Conservation (phyloP, 2,797 vertebrate genomes). For the Pterois miles region DNA sequence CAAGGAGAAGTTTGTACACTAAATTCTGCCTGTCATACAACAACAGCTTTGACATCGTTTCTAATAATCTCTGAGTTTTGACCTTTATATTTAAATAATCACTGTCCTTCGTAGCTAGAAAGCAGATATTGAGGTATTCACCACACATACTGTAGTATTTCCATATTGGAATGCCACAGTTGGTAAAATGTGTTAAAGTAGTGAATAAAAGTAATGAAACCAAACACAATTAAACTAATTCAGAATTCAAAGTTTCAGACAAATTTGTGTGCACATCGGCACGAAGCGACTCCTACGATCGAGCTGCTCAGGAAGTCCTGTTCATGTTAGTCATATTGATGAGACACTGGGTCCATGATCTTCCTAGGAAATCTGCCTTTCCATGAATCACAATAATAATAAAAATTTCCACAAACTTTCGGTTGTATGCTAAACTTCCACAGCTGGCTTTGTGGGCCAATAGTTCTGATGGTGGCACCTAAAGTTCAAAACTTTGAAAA, state of each 20-base stretch:
- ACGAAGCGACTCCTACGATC: not conserved
- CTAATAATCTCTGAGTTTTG: not conserved
- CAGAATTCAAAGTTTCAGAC: not conserved
- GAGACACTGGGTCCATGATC: not conserved
- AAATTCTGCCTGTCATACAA: not conserved
- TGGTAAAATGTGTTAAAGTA: not conserved
- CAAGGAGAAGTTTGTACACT: not conserved
- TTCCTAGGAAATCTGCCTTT: too few species aligned
- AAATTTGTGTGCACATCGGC: not conserved
- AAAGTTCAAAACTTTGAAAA: too few species aligned
- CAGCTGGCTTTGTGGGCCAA: too few species aligned
- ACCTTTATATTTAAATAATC: not conserved
- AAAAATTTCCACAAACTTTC: fast-evolving
- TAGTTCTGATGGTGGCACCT: too few species aligned
- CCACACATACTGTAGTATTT: not conserved
- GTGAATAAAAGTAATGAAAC: not conserved
- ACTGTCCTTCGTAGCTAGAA: not conserved
- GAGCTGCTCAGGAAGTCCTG: not conserved
- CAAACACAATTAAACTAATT: not conserved
- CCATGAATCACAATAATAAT: too few species aligned
- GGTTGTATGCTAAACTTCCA: too few species aligned
- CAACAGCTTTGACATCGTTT: not conserved
- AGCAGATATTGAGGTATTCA: not conserved
- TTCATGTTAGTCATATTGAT: not conserved
- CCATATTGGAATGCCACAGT: not conserved